These are phyloP conservation scores for Philaethria dido DNA, from an alignment of 2,888 invertebrate species.

Conservation along the genomic window DNA sequence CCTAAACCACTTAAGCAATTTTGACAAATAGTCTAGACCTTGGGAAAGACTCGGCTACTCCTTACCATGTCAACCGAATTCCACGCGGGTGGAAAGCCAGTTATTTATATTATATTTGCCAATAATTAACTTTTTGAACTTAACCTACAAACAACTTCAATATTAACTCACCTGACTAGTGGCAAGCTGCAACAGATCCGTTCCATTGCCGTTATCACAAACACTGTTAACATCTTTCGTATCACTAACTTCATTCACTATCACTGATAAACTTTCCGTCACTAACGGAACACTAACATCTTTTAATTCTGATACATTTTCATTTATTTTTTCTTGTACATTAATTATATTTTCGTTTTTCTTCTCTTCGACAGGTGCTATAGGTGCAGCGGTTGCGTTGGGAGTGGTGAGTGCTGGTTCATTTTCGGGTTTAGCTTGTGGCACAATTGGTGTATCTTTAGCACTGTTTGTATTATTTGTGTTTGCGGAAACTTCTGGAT, in stretches of 20 bases:
- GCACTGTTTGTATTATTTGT: constrained; percentile 19
- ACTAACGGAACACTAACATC: constrained; percentile 22
- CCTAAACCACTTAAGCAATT: too few relatives aligned
- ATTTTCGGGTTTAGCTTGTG: constrained; percentile 2
- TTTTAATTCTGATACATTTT: not conserved
- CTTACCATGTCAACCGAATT: too few relatives aligned
- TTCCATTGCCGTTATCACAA: constrained; percentile 64
- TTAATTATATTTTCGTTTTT: constrained; percentile 16
- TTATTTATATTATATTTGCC: too few relatives aligned
- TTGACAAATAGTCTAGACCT: too few relatives aligned
- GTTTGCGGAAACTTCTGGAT: constrained; percentile 28
- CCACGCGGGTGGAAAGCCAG: too few relatives aligned
- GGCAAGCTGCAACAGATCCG: constrained; percentile 59
- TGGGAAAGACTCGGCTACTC: too few relatives aligned
- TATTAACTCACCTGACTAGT: constrained; percentile 60
- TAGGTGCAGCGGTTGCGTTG: too few relatives aligned
- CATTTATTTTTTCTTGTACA: constrained; percentile 21
- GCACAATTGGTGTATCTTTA: constrained; percentile 15
- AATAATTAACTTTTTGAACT: too few relatives aligned
- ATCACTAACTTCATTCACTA: constrained; percentile 30
- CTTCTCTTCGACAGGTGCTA: constrained; percentile 28
- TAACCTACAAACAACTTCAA: too few relatives aligned
- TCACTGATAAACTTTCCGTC: constrained; percentile 29
- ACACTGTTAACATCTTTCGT: constrained; percentile 16
- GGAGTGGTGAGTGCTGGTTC: constrained; percentile 14